phyloP scores from a whole-genome alignment of 2,797 vertebrate genomes.

The Helarctos malayanus region DNA sequence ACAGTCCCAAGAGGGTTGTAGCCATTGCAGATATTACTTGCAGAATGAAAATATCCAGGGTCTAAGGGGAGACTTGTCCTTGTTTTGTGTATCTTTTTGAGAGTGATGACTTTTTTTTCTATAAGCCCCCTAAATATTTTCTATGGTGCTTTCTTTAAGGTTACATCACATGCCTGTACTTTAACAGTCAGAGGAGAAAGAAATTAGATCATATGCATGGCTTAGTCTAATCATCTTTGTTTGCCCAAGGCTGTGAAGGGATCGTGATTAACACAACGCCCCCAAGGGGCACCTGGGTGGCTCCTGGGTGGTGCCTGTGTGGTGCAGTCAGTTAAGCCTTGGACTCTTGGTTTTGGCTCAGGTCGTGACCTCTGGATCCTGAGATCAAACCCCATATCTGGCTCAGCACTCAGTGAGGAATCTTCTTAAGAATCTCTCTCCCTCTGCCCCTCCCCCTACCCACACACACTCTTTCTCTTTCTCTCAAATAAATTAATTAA shows the following conservation, averaged over 20 bases:
- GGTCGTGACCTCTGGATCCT: neutral
- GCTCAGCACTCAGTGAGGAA: too few species aligned
- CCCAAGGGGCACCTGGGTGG: neutral
- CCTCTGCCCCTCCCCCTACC: too few species aligned
- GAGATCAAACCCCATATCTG: neutral
- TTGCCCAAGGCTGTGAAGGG: neutral
- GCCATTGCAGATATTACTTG: neutral
- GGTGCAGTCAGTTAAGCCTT: neutral
- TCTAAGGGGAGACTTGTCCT: neutral
- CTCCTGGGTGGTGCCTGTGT: too few species aligned
- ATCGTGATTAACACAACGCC: slow-evolving; percentile 54
- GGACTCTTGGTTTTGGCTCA: neutral
- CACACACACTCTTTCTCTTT: too few species aligned
- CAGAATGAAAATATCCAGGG: neutral
- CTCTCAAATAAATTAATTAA: neutral
- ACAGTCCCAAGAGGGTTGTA: too few species aligned
- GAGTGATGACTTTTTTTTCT: neutral
- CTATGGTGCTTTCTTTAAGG: neutral
- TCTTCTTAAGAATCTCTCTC: neutral
- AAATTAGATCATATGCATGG: slow-evolving; percentile 67
- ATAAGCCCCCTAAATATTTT: neutral
- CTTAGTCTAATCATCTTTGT: slow-evolving; percentile 67
- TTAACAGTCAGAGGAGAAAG: neutral
- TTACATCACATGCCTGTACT: neutral
- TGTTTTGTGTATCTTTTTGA: neutral